These are phyloP conservation scores for Mystacornis crossleyi DNA, from an alignment of 2,113 vertebrate species.

Conservation along the genomic window DNA sequence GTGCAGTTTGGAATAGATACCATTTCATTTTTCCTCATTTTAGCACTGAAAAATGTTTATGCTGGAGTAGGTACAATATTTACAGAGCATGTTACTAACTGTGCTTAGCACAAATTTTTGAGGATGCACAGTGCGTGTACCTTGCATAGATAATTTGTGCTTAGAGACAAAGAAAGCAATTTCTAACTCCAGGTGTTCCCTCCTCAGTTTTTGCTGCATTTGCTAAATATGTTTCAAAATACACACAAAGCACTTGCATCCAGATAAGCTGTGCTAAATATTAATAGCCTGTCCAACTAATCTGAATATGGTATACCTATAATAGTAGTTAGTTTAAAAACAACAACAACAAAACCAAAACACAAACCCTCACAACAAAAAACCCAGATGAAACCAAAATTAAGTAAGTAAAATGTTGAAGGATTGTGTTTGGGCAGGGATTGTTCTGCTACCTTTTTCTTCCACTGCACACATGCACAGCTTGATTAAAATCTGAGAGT, in stretches of 20 bases:
- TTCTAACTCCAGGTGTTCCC: not conserved
- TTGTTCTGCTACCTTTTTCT: not conserved
- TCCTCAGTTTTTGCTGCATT: not conserved
- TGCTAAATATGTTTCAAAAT: not conserved
- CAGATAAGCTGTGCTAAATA: not conserved
- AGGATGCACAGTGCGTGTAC: not conserved
- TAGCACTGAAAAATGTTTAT: not conserved
- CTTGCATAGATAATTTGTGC: not conserved
- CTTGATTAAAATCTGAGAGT: not conserved
- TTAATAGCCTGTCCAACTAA: not conserved
- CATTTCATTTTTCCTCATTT: not conserved
- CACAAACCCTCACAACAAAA: not conserved
- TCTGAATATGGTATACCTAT: not conserved
- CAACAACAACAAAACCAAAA: not conserved
- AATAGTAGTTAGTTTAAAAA: not conserved
- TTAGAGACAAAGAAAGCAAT: not conserved
- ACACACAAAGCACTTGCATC: not conserved
- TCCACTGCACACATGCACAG: accelerated
- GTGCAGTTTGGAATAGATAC: not conserved
- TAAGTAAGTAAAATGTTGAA: not conserved
- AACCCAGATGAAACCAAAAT: not conserved
- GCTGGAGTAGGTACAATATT: not conserved
- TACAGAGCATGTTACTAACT: not conserved
- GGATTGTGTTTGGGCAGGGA: not conserved
- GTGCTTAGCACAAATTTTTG: not conserved